These are phyloP conservation scores for Drosophila tsacasi DNA, from an alignment of 1,140 invertebrate species.

Conservation along the genomic window DNA sequence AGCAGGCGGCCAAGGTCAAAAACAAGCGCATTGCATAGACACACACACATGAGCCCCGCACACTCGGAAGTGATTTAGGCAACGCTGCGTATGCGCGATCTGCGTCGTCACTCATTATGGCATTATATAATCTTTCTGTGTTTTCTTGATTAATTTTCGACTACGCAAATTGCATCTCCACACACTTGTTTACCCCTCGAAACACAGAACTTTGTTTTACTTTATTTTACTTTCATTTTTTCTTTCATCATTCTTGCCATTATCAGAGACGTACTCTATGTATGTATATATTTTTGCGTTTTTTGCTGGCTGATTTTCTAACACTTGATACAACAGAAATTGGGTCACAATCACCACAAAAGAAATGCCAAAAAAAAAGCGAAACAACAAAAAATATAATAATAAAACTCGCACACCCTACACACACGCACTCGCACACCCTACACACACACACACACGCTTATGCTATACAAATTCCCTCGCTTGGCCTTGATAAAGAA, in stretches of 20 bases:
- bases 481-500: constrained; percentile 59
- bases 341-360: constrained; percentile 68
- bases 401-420: constrained; percentile 12
- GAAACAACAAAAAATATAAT: constrained; percentile 24
- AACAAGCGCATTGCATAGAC: constrained; percentile 26
- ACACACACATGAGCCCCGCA: constrained; percentile 2
- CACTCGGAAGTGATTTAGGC: constrained; percentile 34
- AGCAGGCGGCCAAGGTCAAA: constrained; percentile 48
- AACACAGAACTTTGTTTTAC: constrained; percentile 19
- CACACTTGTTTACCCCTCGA: constrained; percentile 37
- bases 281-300: constrained; percentile 1
- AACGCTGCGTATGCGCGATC: constrained; percentile 35
- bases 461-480: constrained; percentile 11
- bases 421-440: not conserved
- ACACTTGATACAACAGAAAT: constrained; percentile 79
- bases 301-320: constrained; percentile 44
- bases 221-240: constrained; percentile 28
- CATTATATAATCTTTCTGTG: constrained; percentile 47
- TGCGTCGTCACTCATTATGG: constrained; percentile 24
- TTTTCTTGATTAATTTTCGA: constrained; percentile 21
- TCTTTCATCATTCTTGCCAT: constrained; percentile 11
- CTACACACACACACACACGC: constrained; percentile 3
- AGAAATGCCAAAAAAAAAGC: constrained; percentile 45
- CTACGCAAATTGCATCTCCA: constrained; percentile 58
- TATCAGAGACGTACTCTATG: not conserved